Base-by-base conservation (phyloP, 2,797 vertebrate genomes). In the Catamblyrhynchus diadema region DNA sequence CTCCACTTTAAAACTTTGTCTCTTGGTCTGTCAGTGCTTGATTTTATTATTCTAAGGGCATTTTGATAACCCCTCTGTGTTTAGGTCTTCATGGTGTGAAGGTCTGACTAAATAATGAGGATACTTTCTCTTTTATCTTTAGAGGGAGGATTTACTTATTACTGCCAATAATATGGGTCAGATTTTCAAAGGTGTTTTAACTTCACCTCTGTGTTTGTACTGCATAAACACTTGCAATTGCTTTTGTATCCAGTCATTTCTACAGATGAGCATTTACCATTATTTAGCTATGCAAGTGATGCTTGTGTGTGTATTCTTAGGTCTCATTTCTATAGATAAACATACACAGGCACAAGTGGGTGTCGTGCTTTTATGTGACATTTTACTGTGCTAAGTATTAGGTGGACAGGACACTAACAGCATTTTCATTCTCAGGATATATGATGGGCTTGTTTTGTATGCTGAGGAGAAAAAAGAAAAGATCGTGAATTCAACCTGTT, bases 91-190 rank as follows among this genome's bases (percentile, higher is more conserved):
- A 5, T 73, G 65, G 50, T 81, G 81, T 45, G 83, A 84, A 91
- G 73, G 64, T 90, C 73, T 96, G 86, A 95, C 93, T 96, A 81
- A 94, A 94, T 94, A 95, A 95, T 95, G 90, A 97, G 94, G 67
- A 42, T 75, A 84, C 64, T 94, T 95, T 96, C 83, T 60, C 96
- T 96, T 96, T 97, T 80, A 94, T 94, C 91, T 94, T 85, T 96
- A 90, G 94, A 95, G 78, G 81, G 83, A 94, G 88, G 95, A 92
- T 96, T 96, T 94, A 86, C 94, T 94, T 95, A 92, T 96, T 96
- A 96, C 85, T 91, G 64, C 56, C 3, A 3, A 94, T 96, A 96
- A 94, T 93, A 80, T 8, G 64, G 91, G 94, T 94, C 93, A 93
- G 82, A 64, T 84, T 95, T 96, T 97, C 95, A 96, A 97, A 97